Base-by-base conservation (phyloP, 2,113 vertebrate genomes). In the Penelope pileata region DNA sequence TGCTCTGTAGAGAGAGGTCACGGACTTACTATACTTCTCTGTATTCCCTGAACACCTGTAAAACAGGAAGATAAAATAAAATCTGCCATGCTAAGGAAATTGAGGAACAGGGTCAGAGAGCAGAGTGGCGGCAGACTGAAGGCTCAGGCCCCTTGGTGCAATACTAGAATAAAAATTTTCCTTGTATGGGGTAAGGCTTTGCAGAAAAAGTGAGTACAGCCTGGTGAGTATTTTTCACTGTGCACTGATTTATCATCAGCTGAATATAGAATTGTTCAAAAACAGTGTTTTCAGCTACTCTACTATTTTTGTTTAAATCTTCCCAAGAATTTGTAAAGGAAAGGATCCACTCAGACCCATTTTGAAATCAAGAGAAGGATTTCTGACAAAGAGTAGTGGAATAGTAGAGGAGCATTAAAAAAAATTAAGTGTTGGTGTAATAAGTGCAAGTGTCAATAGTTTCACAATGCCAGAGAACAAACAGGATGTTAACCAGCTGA, bases 1-100 rank as follows among this genome's bases (percentile, higher is more conserved):
- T 73, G 21, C 43, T 83, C 42, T 62, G 34, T 62, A 45, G 66
- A 68, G 66, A 40, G 36, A 91, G 53, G 53, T 73, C 27, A 19
- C 16, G 53, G 43, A 29, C 60, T 78, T 83, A 15, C 27, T 51
- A 6, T 27, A 13, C 11, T 76, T 34, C 29, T 59, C 43, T 72
- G 14, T 68, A 79, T 69, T 91, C 58, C 40, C 58, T 73, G 47
- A 79, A 47, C 40, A 91, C 24, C 48, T 62, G 40, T 76, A 66
- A 91, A 90, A 80, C 48, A 64, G 45, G 26, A 23, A 74, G 72
- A 70, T 38, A 43, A 83, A 86, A 80, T 60, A 53, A 48, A 84
- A 51, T 54, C 19, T 82, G 17, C 76, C n/a, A 48, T 42, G 17
- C 12, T n/a, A 58, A 72, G 24, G 32, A 88, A 95, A 83, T 58